phyloP scores from a whole-genome alignment of 2,113 vertebrate genomes.

The Thymallus thymallus region DNA sequence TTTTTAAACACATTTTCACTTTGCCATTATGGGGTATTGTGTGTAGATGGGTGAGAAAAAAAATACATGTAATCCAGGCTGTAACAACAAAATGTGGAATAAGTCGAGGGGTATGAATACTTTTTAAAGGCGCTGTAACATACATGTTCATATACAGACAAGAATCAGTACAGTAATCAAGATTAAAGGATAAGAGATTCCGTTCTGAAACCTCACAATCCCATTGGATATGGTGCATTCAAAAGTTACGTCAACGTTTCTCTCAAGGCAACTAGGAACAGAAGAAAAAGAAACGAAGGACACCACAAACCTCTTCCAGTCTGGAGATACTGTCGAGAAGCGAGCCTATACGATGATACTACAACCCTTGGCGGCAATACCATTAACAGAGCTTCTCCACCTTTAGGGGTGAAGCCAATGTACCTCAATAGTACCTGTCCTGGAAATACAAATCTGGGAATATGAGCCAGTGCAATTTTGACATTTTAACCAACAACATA shows the following conservation, averaged over 20 bases:
- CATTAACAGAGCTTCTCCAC: background rate
- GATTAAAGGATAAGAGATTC: conserved; percentile 9
- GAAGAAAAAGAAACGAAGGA: too few relatives aligned
- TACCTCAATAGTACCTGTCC: conserved; percentile 63
- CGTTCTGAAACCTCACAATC: background rate
- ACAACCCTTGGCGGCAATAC: background rate
- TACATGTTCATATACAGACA: conserved; percentile 40
- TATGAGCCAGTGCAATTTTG: too few relatives aligned
- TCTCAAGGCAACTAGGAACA: conserved; percentile 64
- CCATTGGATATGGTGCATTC: conserved; percentile 48
- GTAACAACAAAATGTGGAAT: background rate
- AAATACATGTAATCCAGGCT: background rate
- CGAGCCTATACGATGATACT: background rate
- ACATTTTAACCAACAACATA: too few relatives aligned
- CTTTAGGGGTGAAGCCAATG: conserved; percentile 45
- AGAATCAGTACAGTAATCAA: conserved; percentile 58
- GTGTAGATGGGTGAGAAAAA: too few relatives aligned
- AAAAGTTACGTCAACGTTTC: conserved; percentile 34
- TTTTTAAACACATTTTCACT: too few relatives aligned
- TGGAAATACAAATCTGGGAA: conserved; percentile 12
- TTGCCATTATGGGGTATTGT: too few relatives aligned
- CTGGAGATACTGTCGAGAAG: background rate
- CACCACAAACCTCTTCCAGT: background rate
- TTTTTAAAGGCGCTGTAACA: conserved; percentile 7
- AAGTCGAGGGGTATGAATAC: background rate